phyloP scores from a whole-genome alignment of 2,113 vertebrate species.

The Brachirus orientalis region DNA sequence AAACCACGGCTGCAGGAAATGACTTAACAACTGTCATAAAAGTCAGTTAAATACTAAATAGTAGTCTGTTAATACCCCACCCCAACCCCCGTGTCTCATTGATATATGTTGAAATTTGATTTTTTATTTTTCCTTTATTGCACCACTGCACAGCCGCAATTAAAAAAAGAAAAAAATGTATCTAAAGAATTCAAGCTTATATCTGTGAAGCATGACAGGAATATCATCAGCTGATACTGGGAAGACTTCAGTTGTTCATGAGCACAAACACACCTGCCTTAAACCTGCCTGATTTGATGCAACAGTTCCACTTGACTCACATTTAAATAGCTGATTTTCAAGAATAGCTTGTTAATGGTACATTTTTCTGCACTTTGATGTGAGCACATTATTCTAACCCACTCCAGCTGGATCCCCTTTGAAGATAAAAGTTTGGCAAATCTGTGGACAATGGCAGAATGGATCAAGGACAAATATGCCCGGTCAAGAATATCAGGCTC shows the following conservation, averaged over 20 bases:
- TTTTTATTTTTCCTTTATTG: constrained; percentile 19
- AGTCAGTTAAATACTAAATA: constrained; percentile 71
- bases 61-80: constrained; percentile 10
- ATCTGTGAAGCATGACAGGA: neutral
- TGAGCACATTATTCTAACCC: constrained; percentile 20
- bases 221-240: neutral
- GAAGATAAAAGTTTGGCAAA: constrained; percentile 73
- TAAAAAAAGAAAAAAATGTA: constrained; percentile 20
- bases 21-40: constrained; percentile 81
- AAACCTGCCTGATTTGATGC: constrained; percentile 7
- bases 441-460: constrained; percentile 62
- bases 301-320: constrained; percentile 11
- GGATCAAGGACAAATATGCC: constrained; percentile 66
- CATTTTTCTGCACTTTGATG: constrained; percentile 37
- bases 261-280: constrained; percentile 6
- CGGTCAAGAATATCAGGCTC: constrained; percentile 72
- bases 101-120: constrained; percentile 55
- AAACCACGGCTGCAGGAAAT: constrained; percentile 78
- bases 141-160: constrained; percentile 1
- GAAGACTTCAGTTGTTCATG: neutral
- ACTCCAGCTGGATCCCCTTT: constrained; percentile 60
- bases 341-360: constrained; percentile 40
- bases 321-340: constrained; percentile 27
- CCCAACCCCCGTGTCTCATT: constrained; percentile 41
- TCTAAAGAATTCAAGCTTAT: neutral